Evolutionary conservation across 1,140 invertebrate genomes (phyloP).

Genomic region (Tetramorium parvispinum): DNA sequence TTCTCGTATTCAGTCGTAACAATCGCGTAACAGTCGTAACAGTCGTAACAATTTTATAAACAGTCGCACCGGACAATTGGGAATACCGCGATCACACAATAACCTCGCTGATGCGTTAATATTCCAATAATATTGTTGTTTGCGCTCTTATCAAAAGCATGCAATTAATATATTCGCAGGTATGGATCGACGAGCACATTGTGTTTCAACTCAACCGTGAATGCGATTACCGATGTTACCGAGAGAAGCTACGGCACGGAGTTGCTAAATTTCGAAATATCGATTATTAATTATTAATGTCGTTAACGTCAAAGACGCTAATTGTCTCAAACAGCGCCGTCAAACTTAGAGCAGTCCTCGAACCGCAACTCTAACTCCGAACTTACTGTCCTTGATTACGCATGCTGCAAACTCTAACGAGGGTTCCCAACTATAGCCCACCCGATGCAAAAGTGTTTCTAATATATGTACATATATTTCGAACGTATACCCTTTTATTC

Average conservation of each 20-base stretch:
- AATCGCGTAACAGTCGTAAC: background rate
- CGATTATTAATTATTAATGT: constrained; percentile 63
- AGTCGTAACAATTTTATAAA: constrained; percentile 16
- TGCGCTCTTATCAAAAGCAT: constrained; percentile 42
- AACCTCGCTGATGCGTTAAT: constrained; percentile 37
- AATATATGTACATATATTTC: background rate
- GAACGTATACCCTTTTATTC: background rate
- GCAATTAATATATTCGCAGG: constrained; percentile 53
- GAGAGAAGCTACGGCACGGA: background rate
- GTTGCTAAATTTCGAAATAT: constrained; percentile 57
- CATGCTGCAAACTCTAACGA: constrained; percentile 50
- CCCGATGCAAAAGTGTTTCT: constrained; percentile 9
- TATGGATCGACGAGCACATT: constrained; percentile 43
- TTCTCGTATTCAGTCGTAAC: background rate
- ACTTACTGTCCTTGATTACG: constrained; percentile 62
- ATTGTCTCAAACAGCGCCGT: constrained; percentile 53
- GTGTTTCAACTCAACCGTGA: constrained; percentile 35
- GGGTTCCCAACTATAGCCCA: constrained; percentile 27
- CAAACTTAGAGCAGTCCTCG: constrained; percentile 57
- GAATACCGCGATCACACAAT: constrained; percentile 35
- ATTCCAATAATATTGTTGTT: constrained; percentile 44
- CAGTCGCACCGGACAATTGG: background rate
- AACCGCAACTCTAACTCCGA: constrained; percentile 51
- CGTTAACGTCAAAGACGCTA: constrained; percentile 61
- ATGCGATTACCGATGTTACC: constrained; percentile 39